Percentiles rank a stretch among this genome's conserved stretches.
Conservation (phyloP, 2,888 invertebrate species). For the Formica aserva region DNA sequence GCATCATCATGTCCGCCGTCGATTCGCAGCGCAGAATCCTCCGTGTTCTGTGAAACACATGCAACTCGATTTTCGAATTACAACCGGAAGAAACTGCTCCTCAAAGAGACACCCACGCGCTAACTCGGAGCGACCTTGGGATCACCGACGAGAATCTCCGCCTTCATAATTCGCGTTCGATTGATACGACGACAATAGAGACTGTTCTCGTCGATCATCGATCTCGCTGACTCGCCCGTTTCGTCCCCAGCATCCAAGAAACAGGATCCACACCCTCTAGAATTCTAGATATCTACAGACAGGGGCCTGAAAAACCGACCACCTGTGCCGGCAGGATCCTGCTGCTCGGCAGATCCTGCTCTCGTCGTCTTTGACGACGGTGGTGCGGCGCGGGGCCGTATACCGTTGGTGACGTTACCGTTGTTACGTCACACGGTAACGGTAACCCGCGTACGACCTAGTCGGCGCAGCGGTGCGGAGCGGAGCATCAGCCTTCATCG, state of each 20-base stretch:
- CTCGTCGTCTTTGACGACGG: background rate
- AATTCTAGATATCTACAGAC: background rate
- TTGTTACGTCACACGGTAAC: conserved; percentile 76
- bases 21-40: conserved; percentile 57
- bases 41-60: conserved; percentile 11
- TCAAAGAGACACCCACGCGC: background rate
- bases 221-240: background rate
- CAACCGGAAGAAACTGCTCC: background rate
- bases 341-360: background rate
- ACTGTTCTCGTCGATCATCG: conserved; percentile 10
- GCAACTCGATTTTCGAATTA: background rate
- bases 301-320: background rate
- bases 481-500: conserved; percentile 45
- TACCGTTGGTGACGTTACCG: conserved; percentile 65
- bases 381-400: background rate
- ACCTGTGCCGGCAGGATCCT: background rate
- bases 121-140: conserved; percentile 22
- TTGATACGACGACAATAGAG: conserved; percentile 18
- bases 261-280: background rate
- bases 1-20: conserved; percentile 57
- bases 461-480: conserved; percentile 74
- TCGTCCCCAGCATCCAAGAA: background rate
- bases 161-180: background rate
- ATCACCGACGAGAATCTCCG: background rate
- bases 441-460: conserved; percentile 82